phyloP scores from a whole-genome alignment of 2,797 vertebrate genomes.

The Yasuhikotakia modesta region DNA sequence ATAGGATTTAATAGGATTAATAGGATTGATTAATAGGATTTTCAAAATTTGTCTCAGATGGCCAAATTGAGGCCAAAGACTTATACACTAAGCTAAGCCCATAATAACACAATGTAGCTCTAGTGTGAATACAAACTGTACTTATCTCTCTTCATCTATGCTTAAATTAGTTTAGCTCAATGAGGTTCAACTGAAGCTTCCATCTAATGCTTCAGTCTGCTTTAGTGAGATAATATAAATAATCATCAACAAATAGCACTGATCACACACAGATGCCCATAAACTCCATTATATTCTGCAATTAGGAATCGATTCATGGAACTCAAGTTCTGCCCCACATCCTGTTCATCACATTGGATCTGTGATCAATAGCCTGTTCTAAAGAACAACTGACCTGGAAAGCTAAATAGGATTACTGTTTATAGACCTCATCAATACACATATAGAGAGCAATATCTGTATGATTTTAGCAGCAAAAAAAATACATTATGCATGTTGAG shows the following conservation, averaged over 20 bases:
- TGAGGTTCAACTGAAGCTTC: too few species aligned
- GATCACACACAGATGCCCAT: slow-evolving; percentile 2
- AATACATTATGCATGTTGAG: slow-evolving; percentile 54
- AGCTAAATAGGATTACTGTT: slow-evolving; percentile 63
- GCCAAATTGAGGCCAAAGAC: too few species aligned
- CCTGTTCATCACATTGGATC: slow-evolving; percentile 70
- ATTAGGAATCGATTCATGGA: slow-evolving; percentile 77
- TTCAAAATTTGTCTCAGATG: too few species aligned
- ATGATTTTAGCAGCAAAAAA: slow-evolving; percentile 62
- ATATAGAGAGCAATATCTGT: slow-evolving; percentile 57
- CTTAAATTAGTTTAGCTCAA: too few species aligned
- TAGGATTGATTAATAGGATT: too few species aligned
- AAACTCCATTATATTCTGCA: slow-evolving; percentile 58
- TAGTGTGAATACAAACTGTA: too few species aligned
- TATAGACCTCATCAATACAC: slow-evolving; percentile 67
- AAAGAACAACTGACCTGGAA: slow-evolving; percentile 74
- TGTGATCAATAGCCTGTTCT: slow-evolving; percentile 76
- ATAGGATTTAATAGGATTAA: too few species aligned
- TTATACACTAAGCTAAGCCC: too few species aligned
- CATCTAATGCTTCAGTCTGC: background rate
- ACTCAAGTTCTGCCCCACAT: slow-evolving; percentile 70
- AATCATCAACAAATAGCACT: background rate
- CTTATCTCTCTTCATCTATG: too few species aligned
- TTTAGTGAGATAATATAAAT: slow-evolving; percentile 11
- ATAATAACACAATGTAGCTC: too few species aligned